A percentile compares a stretch with the other conserved stretches of the same genome.
Evolutionary conservation across 2,797 vertebrate genomes (phyloP).

Genomic region (Enteromius radiatus): DNA sequence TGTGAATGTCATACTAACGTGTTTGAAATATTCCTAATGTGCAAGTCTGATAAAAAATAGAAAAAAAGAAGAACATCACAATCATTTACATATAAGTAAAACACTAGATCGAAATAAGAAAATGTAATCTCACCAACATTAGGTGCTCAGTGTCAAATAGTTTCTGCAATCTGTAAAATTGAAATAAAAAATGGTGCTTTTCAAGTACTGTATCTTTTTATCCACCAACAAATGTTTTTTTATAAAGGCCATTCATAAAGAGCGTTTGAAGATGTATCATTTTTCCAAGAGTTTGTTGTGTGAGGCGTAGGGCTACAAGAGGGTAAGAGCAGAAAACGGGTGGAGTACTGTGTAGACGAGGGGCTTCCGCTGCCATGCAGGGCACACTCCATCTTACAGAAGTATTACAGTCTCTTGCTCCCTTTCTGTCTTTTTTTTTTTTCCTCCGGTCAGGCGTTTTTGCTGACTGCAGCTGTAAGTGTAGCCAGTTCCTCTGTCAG

Average conservation of each 20-base stretch:
- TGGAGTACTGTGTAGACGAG: conserved; percentile 38
- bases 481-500: conserved; percentile 87
- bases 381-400: conserved; percentile 48
- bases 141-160: background rate
- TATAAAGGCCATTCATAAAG: background rate
- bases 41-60: background rate
- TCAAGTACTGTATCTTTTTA: conserved; percentile 3
- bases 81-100: background rate
- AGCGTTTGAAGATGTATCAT: conserved; percentile 17
- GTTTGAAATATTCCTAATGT: background rate
- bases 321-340: conserved; percentile 46
- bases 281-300: background rate
- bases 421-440: conserved; percentile 38
- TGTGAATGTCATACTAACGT: background rate
- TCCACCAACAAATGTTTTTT: background rate
- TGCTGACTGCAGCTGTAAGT: conserved; percentile 64
- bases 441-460: conserved; percentile 45
- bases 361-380: conserved; percentile 41
- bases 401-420: conserved; percentile 36
- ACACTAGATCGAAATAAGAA: background rate
- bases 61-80: conserved; percentile 18
- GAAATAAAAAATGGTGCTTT: background rate
- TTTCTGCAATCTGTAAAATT: background rate
- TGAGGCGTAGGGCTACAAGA: conserved; percentile 35
- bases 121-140: background rate